phyloP scores from a whole-genome alignment of 2,888 invertebrate genomes.

The Pammene aurita region DNA sequence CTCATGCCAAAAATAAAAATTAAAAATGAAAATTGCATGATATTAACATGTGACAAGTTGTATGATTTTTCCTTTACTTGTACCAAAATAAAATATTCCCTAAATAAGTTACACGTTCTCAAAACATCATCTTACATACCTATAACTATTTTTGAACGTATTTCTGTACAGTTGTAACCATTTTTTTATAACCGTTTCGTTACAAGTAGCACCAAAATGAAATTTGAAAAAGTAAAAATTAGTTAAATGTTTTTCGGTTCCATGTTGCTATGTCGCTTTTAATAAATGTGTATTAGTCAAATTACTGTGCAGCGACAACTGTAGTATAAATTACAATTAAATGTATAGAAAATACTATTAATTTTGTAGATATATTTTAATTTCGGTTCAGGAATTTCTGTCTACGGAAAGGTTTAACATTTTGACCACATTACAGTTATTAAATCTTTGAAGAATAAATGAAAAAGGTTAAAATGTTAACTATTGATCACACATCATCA shows the following conservation, averaged over 20 bases:
- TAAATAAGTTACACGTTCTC: constrained; percentile 20
- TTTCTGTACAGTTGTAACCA: constrained; percentile 36
- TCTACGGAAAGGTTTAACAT: constrained; percentile 1
- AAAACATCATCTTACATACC: constrained; percentile 29
- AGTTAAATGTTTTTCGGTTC: constrained; percentile 42
- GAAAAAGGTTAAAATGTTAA: too few species aligned
- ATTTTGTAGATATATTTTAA: constrained; percentile 64
- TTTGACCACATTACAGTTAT: background rate
- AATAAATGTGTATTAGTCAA: constrained; percentile 45
- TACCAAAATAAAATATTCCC: constrained; percentile 23
- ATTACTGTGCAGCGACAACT: constrained; percentile 53
- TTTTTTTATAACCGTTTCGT: constrained; percentile 4
- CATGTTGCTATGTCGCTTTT: constrained; percentile 50
- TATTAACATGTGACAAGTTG: background rate
- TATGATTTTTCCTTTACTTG: constrained; percentile 17
- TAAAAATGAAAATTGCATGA: too few species aligned
- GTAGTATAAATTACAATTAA: constrained; percentile 59
- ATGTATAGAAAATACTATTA: constrained; percentile 68
- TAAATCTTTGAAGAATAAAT: background rate
- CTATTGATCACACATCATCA: too few species aligned
- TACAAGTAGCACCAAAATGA: constrained; percentile 43
- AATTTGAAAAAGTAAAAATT: constrained; percentile 47
- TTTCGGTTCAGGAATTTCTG: constrained; percentile 68
- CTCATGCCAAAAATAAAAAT: too few species aligned
- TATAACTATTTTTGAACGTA: constrained; percentile 36